Conservation (phyloP, 2,888 invertebrate genomes). For the Drosophila mettleri region DNA sequence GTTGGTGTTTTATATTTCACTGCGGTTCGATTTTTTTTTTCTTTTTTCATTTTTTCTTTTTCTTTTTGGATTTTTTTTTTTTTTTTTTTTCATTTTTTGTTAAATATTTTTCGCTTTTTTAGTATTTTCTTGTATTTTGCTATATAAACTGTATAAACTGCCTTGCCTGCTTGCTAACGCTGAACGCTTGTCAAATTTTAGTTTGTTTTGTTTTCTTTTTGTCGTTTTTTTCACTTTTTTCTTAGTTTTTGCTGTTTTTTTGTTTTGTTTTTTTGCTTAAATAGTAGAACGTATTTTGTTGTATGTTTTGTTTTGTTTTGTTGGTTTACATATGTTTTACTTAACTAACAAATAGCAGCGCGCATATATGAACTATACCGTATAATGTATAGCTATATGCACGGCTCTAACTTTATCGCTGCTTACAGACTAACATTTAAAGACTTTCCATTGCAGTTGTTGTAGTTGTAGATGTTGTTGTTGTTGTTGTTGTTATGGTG, state of each 20-base stretch:
- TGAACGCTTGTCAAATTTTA: constrained; percentile 72
- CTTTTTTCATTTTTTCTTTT: neutral
- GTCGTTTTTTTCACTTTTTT: constrained; percentile 46
- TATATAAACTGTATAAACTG: constrained; percentile 78
- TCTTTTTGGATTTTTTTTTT: constrained; percentile 1
- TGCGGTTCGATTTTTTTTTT: constrained; percentile 37
- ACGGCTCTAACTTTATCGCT: constrained; percentile 63
- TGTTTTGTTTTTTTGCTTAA: constrained; percentile 57
- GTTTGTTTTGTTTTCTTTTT: constrained; percentile 49
- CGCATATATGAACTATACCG: constrained; percentile 39
- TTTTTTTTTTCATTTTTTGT: constrained; percentile 24
- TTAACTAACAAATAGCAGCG: constrained; percentile 73
- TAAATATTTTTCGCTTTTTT: constrained; percentile 35
- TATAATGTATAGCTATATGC: constrained; percentile 37
- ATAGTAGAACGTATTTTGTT: constrained; percentile 57
- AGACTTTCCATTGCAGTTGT: constrained; percentile 67
- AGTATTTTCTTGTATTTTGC: constrained; percentile 49
- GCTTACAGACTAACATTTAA: constrained; percentile 74
- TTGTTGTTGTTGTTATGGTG: constrained; percentile 25
- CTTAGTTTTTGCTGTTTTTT: constrained; percentile 52
- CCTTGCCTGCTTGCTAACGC: constrained; percentile 71
- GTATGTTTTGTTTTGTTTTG: constrained; percentile 9
- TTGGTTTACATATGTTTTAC: constrained; percentile 56
- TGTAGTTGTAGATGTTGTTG: constrained; percentile 27
- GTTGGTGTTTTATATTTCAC: constrained; percentile 63